phyloP scores from a whole-genome alignment of 2,888 invertebrate genomes.

The Pedicia rivosa region DNA sequence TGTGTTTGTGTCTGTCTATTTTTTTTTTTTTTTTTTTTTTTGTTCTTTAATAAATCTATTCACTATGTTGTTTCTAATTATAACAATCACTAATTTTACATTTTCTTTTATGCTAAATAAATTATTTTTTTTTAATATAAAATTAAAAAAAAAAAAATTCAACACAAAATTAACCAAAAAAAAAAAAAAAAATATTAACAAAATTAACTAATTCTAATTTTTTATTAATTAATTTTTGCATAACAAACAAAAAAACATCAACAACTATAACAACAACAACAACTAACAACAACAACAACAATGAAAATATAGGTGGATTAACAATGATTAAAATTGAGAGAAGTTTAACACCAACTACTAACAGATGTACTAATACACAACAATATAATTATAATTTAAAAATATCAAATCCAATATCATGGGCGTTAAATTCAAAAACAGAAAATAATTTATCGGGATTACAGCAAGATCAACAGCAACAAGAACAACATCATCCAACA shows the following conservation, averaged over 20 bases:
- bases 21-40: too few species aligned
- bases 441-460: neutral
- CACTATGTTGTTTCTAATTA: too few species aligned
- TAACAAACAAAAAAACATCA: neutral
- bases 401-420: conserved; percentile 28
- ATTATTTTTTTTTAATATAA: too few species aligned
- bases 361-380: conserved; percentile 8
- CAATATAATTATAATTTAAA: conserved; percentile 27
- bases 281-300: neutral
- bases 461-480: conserved; percentile 11
- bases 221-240: too few species aligned
- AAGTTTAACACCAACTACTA: conserved; percentile 10
- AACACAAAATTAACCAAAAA: too few species aligned
- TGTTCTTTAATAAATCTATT: too few species aligned
- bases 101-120: too few species aligned
- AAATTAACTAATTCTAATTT: too few species aligned
- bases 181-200: too few species aligned
- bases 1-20: too few species aligned
- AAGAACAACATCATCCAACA: conserved; percentile 15
- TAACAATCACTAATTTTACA: too few species aligned
- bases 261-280: neutral
- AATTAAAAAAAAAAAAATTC: too few species aligned
- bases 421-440: conserved; percentile 24
- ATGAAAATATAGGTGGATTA: neutral
- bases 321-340: conserved; percentile 12